Conservation (phyloP, 2,797 vertebrate species). For the Chromobotia macracanthus region DNA sequence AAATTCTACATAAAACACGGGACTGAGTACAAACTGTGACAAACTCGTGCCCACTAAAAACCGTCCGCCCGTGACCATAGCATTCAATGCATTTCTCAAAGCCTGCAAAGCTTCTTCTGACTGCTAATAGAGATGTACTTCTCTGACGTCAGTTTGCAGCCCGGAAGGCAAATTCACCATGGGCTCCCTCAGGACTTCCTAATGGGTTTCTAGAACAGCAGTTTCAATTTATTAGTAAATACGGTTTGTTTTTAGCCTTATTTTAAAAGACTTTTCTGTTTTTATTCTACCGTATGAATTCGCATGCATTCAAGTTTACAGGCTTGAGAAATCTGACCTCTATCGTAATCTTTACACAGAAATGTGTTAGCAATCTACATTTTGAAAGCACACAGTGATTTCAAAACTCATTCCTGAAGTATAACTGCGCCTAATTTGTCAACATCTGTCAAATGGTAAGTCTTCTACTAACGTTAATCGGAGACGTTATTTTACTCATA, state of each 20-base stretch:
- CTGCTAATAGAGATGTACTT: background rate
- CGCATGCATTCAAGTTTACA: no score
- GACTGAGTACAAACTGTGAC: constrained; percentile 7
- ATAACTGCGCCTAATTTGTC: no score
- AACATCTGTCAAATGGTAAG: no score
- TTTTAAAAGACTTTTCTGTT: background rate
- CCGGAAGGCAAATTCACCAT: background rate
- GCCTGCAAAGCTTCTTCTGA: background rate
- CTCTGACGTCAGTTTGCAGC: background rate
- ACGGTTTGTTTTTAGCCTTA: background rate
- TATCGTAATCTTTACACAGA: no score
- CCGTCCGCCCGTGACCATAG: constrained; percentile 6
- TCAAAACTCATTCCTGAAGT: no score
- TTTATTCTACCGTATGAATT: background rate
- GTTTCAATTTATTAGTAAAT: background rate
- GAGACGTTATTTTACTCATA: no score
- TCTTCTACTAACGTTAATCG: no score
- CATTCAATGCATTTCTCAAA: constrained; percentile 2
- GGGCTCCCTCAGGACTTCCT: background rate
- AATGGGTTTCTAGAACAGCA: background rate
- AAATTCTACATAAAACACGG: constrained; percentile 17
- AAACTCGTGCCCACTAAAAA: constrained; percentile 9
- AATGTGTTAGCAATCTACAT: no score
- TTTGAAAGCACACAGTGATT: no score
- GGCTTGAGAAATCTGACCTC: no score